A percentile compares a stretch with the other conserved stretches of the same genome.
Evolutionary conservation across 2,113 vertebrate genomes (phyloP).

Genomic region (Elephas maximus): DNA sequence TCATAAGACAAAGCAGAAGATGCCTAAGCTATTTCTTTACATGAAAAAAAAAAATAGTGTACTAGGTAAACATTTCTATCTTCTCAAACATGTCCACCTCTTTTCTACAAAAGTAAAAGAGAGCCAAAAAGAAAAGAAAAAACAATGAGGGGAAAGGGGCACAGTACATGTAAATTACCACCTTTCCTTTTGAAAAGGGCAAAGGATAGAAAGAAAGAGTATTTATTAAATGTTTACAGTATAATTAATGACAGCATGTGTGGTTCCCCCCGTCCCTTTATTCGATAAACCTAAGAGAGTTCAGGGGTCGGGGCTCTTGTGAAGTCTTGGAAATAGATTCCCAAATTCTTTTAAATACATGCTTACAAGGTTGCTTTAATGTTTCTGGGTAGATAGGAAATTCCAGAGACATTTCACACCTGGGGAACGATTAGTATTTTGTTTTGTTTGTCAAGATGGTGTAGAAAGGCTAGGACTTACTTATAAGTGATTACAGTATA

Average conservation of each 20-base stretch:
- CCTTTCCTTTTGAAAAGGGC: conserved; percentile 83
- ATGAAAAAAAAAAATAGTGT: not conserved
- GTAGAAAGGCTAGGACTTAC: not conserved
- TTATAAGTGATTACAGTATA: conserved; percentile 15
- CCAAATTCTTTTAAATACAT: conserved; percentile 72
- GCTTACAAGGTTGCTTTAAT: conserved; percentile 38
- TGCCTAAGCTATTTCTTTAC: conserved; percentile 19
- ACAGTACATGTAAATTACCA: conserved; percentile 73
- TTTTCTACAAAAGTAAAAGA: conserved; percentile 67
- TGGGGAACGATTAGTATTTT: conserved; percentile 59
- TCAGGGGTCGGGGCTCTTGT: conserved; percentile 53
- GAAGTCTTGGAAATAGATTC: conserved; percentile 66
- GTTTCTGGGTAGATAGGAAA: conserved; percentile 59
- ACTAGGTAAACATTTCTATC: conserved; percentile 66
- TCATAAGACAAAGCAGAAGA: conserved; percentile 66
- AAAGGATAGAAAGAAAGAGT: conserved; percentile 80
- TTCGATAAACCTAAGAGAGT: conserved; percentile 59
- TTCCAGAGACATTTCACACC: conserved; percentile 67
- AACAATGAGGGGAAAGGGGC: conserved; percentile 72
- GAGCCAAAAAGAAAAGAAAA: conserved; percentile 76
- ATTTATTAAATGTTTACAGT: conserved; percentile 85
- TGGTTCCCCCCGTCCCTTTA: not conserved
- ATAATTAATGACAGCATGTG: conserved; percentile 73
- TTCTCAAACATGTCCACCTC: conserved; percentile 65
- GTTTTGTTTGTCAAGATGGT: conserved; percentile 63